Conservation (phyloP, 2,888 invertebrate genomes). For the Allygus modestus region DNA sequence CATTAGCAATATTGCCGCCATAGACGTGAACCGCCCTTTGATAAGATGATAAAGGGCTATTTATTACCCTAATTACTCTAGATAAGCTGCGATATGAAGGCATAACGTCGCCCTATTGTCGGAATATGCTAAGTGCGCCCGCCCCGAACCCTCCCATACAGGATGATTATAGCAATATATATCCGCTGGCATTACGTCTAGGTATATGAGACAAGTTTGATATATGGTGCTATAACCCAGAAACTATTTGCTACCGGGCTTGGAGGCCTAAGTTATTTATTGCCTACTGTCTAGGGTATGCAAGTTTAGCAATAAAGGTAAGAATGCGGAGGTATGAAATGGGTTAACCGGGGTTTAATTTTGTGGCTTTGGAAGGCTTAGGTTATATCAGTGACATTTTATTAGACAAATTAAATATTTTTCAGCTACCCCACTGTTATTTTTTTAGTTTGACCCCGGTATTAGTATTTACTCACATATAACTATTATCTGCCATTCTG, state of each 20-base stretch:
- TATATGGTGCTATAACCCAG: not conserved
- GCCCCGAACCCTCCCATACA: not conserved
- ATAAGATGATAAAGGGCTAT: slow-evolving; percentile 15
- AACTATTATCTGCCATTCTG: too few species aligned
- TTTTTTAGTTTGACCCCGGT: too few species aligned
- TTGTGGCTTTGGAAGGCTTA: too few species aligned
- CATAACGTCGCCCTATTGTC: not conserved
- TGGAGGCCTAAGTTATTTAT: not conserved
- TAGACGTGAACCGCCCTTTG: not conserved
- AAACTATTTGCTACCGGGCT: slow-evolving; percentile 6
- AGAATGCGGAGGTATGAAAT: not conserved
- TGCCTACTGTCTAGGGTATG: not conserved
- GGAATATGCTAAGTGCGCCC: not conserved
- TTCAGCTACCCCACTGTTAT: too few species aligned
- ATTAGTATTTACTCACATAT: too few species aligned
- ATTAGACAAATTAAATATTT: too few species aligned
- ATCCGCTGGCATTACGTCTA: too few species aligned
- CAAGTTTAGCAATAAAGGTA: not conserved
- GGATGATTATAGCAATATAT: slow-evolving; percentile 9
- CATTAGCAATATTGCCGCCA: slow-evolving; percentile 4
- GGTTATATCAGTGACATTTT: too few species aligned
- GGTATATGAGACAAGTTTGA: not conserved
- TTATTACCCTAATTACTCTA: slow-evolving; percentile 3
- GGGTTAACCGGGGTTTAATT: not conserved
- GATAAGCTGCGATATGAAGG: slow-evolving; percentile 12